Conservation (phyloP, 2,113 vertebrate genomes). For the Coregonus clupeaformis region DNA sequence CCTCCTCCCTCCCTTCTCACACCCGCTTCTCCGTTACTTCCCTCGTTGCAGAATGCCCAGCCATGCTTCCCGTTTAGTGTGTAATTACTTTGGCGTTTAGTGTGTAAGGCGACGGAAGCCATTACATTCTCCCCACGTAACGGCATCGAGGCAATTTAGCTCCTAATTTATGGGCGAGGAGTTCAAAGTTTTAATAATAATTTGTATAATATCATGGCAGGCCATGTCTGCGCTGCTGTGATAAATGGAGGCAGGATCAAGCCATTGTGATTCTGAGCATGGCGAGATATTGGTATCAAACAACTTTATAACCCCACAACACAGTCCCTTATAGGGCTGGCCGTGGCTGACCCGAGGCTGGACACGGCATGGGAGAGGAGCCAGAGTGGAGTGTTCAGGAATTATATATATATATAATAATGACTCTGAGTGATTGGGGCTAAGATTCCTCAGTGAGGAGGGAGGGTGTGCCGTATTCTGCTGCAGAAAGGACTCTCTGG, state of each 20-base stretch:
- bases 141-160: constrained; percentile 77
- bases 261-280: constrained; percentile 90
- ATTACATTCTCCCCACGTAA: constrained; percentile 81
- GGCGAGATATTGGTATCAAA: constrained; percentile 77
- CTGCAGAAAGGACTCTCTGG: no score
- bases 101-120: constrained; percentile 76
- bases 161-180: constrained; percentile 87
- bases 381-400: constrained; percentile 77
- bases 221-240: constrained; percentile 76
- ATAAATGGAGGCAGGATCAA: constrained; percentile 80
- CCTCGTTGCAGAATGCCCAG: constrained; percentile 77
- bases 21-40: constrained; percentile 39
- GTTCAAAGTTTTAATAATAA: constrained; percentile 95
- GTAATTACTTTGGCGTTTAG: constrained; percentile 89
- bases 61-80: constrained; percentile 92
- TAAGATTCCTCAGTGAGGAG: no score
- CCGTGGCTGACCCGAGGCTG: constrained; percentile 33
- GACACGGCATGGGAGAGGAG: constrained; percentile 46
- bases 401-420: constrained; percentile 97
- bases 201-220: constrained; percentile 91
- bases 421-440: constrained; percentile 74
- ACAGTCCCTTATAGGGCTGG: constrained; percentile 74
- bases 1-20: constrained; percentile 23
- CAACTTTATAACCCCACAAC: constrained; percentile 75
- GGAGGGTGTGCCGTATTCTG: no score